A percentile compares a stretch with the other conserved stretches of the same genome.
phyloP scores from a whole-genome alignment of 2,888 invertebrate genomes.

The Drosophila anceps region DNA sequence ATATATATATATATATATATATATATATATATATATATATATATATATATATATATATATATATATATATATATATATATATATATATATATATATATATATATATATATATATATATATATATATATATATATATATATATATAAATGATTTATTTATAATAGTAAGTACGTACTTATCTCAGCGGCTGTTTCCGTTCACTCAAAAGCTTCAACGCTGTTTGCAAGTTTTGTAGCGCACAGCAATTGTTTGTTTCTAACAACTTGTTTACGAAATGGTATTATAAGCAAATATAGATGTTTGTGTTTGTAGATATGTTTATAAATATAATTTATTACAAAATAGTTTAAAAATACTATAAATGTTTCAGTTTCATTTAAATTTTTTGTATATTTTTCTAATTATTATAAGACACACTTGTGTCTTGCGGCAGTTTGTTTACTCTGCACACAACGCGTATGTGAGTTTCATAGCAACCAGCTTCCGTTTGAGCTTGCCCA shows the following conservation, averaged over 20 bases:
- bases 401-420: too few relatives aligned
- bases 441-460: background rate
- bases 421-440: background rate
- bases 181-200: background rate
- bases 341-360: background rate
- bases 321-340: background rate
- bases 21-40: too few relatives aligned
- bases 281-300: background rate
- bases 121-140: too few relatives aligned
- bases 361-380: background rate
- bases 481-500: background rate
- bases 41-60: too few relatives aligned
- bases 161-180: background rate
- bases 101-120: too few relatives aligned
- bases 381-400: too few relatives aligned
- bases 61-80: too few relatives aligned
- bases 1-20: too few relatives aligned
- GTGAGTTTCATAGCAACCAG: slow-evolving; percentile 13
- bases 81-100: too few relatives aligned
- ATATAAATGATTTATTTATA: background rate
- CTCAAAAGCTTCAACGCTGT: background rate
- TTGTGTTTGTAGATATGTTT: background rate
- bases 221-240: background rate
- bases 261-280: background rate
- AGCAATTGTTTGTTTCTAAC: background rate